Conservation (phyloP, 2,888 invertebrate species). For the Gymnosoma rotundatum region DNA sequence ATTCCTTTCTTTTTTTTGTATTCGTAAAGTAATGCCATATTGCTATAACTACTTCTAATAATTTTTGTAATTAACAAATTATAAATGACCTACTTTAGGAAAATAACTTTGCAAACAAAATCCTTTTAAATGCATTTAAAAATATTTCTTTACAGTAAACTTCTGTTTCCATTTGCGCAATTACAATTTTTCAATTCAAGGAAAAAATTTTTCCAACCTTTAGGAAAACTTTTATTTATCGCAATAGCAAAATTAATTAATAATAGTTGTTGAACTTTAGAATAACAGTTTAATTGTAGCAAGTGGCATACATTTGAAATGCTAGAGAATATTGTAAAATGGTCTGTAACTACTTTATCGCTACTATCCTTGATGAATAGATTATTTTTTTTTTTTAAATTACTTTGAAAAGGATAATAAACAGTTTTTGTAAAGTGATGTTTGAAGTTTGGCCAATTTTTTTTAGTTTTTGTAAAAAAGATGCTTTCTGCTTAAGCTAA, state of each 20-base stretch:
- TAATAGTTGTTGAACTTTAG: constrained; percentile 39
- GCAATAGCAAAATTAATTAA: constrained; percentile 39
- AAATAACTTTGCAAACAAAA: constrained; percentile 36
- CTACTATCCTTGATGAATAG: no score
- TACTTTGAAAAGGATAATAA: no score
- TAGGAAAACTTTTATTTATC: constrained; percentile 42
- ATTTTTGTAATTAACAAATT: constrained; percentile 7
- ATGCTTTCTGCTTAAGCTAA: no score
- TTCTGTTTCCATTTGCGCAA: constrained; percentile 20
- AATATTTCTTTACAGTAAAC: background rate
- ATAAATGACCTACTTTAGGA: constrained; percentile 25
- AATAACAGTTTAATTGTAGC: constrained; percentile 15
- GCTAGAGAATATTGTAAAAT: background rate
- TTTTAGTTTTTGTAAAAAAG: no score
- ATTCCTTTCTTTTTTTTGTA: no score
- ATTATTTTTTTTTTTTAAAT: no score
- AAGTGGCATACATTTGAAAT: constrained; percentile 3
- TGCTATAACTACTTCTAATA: no score
- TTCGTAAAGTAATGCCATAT: no score
- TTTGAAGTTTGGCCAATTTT: no score
- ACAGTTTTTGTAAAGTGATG: no score
- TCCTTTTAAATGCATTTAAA: constrained; percentile 18
- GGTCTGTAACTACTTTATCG: no score
- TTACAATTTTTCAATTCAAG: constrained; percentile 33
- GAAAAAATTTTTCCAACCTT: constrained; percentile 25